Conservation (phyloP, 2,888 invertebrate species). For the Heliconius cydno region DNA sequence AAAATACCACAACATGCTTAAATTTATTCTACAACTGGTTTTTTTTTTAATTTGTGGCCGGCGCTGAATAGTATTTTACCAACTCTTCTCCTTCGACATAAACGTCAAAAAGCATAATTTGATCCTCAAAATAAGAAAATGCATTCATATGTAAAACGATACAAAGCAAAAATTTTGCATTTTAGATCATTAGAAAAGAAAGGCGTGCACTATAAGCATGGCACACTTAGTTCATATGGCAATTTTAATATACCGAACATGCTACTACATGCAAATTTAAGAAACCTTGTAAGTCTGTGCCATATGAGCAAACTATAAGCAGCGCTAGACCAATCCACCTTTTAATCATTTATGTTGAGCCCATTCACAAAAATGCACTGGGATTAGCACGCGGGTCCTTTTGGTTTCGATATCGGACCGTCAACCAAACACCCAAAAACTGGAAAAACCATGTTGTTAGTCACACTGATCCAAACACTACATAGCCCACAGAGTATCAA, state of each 20-base stretch:
- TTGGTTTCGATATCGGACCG: slow-evolving; percentile 98
- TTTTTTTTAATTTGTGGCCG: no score
- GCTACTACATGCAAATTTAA: neutral
- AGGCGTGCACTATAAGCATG: slow-evolving; percentile 6
- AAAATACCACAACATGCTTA: neutral
- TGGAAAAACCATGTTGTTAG: slow-evolving; percentile 83
- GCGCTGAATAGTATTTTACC: neutral
- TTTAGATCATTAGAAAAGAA: neutral
- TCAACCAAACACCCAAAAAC: slow-evolving; percentile 98
- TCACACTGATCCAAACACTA: slow-evolving; percentile 60
- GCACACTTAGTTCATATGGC: neutral
- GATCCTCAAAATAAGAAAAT: neutral
- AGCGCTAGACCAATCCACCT: slow-evolving; percentile 76
- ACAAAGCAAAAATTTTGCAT: neutral
- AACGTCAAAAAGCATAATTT: neutral
- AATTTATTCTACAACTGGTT: no score
- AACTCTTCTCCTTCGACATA: neutral
- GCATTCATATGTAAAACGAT: neutral
- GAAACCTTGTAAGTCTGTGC: neutral
- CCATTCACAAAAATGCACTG: slow-evolving; percentile 96
- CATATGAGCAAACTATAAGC: slow-evolving; percentile 46
- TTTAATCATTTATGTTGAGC: slow-evolving; percentile 67
- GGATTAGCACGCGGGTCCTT: slow-evolving; percentile 98
- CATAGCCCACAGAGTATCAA: slow-evolving; percentile 10
- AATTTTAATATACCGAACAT: neutral